These are phyloP conservation scores for Hemiprocne comata DNA, from an alignment of 2,113 vertebrate genomes.

Conservation along the genomic window DNA sequence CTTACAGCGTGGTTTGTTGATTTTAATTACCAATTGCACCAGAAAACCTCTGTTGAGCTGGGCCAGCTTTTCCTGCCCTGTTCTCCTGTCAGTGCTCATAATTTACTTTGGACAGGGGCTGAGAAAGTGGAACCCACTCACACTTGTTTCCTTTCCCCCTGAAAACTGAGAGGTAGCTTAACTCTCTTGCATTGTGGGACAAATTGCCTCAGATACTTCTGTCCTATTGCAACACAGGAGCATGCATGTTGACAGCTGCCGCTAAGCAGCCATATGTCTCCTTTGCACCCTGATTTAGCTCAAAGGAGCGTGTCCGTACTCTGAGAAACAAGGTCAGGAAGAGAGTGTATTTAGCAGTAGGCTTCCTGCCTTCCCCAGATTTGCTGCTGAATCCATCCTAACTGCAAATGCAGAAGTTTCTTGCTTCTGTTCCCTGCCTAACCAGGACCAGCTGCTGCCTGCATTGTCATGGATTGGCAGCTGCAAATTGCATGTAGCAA, in stretches of 20 bases:
- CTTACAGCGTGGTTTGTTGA: neutral
- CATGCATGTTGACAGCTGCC: neutral
- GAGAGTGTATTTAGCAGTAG: neutral
- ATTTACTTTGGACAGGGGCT: neutral
- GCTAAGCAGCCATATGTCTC: neutral
- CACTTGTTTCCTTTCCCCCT: neutral
- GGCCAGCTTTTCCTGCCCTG: too few relatives aligned
- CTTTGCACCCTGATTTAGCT: neutral
- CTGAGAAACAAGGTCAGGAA: neutral
- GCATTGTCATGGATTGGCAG: neutral
- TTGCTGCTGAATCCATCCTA: neutral
- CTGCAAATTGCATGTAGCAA: neutral
- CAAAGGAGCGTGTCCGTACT: neutral
- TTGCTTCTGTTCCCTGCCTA: neutral
- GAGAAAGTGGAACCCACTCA: neutral
- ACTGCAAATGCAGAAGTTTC: neutral
- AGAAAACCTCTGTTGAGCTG: neutral
- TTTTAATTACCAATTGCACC: neutral
- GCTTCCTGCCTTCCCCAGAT: neutral
- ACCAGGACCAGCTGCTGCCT: neutral
- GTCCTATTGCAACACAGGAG: neutral
- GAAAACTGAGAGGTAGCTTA: neutral
- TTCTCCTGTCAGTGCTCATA: neutral
- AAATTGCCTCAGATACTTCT: neutral
- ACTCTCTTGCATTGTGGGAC: rapidly evolving